phyloP scores from a whole-genome alignment of 2,113 vertebrate genomes.

The Ceyx cyanopectus region DNA sequence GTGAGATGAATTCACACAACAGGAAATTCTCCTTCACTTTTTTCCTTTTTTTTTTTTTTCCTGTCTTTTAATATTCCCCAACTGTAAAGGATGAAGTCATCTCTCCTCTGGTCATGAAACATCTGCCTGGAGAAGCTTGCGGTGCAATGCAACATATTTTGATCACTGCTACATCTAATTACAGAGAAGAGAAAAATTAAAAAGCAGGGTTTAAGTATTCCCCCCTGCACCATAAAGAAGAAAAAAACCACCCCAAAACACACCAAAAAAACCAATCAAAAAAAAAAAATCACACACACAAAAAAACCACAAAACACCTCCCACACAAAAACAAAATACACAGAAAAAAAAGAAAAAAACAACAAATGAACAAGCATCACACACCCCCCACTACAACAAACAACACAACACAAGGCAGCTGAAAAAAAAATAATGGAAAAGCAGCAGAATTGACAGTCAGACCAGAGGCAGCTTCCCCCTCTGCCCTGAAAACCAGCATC shows the following conservation, averaged over 20 bases:
- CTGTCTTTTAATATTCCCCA: constrained; percentile 44
- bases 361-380: no score
- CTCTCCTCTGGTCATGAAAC: constrained; percentile 59
- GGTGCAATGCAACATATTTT: constrained; percentile 56
- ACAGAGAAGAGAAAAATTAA: constrained; percentile 43
- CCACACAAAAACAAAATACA: no score
- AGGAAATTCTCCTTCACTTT: constrained; percentile 38
- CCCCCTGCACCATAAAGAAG: no score
- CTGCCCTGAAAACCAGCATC: not conserved
- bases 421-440: constrained; percentile 19
- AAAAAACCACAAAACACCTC: no score
- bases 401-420: not conserved
- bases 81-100: constrained; percentile 62
- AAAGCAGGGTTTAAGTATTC: not conserved
- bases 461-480: constrained; percentile 24
- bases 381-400: no score
- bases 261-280: no score
- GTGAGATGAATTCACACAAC: not conserved
- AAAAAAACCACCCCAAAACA: no score
- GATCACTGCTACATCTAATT: constrained; percentile 63
- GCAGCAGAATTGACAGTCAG: constrained; percentile 5
- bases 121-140: constrained; percentile 59
- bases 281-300: no score
- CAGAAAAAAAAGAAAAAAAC: no score
- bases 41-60: not conserved